These are phyloP conservation scores for Drosophila parvula DNA, from an alignment of 1,140 invertebrate species.

Conservation along the genomic window DNA sequence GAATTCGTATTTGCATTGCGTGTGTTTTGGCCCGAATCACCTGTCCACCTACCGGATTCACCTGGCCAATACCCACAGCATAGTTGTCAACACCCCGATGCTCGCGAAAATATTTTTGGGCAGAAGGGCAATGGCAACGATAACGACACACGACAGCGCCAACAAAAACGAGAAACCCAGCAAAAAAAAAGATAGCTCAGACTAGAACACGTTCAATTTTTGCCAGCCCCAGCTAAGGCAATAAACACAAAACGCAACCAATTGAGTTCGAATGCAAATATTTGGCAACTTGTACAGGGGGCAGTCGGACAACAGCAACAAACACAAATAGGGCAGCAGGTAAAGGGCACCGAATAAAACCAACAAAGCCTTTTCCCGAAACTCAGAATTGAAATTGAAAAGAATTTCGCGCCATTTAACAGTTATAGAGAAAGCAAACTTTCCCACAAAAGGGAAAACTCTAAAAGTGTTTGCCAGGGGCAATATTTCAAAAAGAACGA, in stretches of 20 bases:
- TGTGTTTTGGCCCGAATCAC: constrained; percentile 36
- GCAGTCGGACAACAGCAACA: constrained; percentile 27
- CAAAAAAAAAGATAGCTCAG: constrained; percentile 46
- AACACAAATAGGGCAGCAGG: constrained; percentile 17
- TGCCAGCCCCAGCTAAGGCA: constrained; percentile 59
- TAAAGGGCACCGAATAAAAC: constrained; percentile 1
- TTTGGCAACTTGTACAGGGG: constrained; percentile 50
- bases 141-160: constrained; percentile 2
- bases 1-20: constrained; percentile 72
- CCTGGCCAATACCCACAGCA: constrained; percentile 27
- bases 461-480: neutral
- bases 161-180: constrained; percentile 7
- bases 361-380: constrained; percentile 20
- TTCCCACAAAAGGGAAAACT: neutral
- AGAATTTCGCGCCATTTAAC: constrained; percentile 78
- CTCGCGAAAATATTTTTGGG: constrained; percentile 53
- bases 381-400: constrained; percentile 72
- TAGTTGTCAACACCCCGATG: constrained; percentile 48
- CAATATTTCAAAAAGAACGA: no score
- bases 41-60: constrained; percentile 24
- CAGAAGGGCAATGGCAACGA: constrained; percentile 12
- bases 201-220: constrained; percentile 54
- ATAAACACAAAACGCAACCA: constrained; percentile 79
- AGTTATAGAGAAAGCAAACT: constrained; percentile 32
- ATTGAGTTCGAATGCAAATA: constrained; percentile 81